Base-by-base conservation (phyloP, 2,888 invertebrate genomes). In the Tiliacea citrago region DNA sequence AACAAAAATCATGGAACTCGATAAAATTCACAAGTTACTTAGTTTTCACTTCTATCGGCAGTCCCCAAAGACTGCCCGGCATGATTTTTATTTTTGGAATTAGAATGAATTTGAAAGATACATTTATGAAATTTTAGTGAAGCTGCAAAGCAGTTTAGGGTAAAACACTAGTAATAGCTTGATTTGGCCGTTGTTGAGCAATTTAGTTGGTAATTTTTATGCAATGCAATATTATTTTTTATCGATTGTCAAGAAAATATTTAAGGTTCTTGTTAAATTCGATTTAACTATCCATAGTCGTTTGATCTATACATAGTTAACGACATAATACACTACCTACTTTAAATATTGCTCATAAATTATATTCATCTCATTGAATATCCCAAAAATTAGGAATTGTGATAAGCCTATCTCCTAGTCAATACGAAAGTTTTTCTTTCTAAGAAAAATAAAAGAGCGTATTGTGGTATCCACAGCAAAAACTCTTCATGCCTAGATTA, bases 401-500 rank as follows among this genome's bases (percentile, higher is more conserved):
- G 12, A 18, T 57, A 42, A 49, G 7, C 21, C 0, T 13, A 12
- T 16, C 3, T n/a, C n/a, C n/a, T n/a, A n/a, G n/a, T n/a, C 4
- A 58, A 39, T n/a, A 2, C 12, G 8, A 55, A 35, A 57, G 10
- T 2, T 68, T 57, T 66, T 42, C n/a, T 57, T 55, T 39, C 13
- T 45, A 57, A 60, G 5, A 62, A 58, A 62, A 68, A 9, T 47
- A 58, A 51, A 53, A 57, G 7, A 18, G 13, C 13, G 2, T 62
- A 29, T 75, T 67, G 13, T 70, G 42, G n/a, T 12, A 60, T 47
- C 2, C 16, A 35, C 60, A 63, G 24, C 18, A 29, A 45, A 68
- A 82, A 45, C 16, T 57, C 4, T 58, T 78, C 47, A 61, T n/a
- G 21, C 10, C 55, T 68, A 42, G 7, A 82, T 82, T 63, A 73